Evolutionary conservation across 1,140 invertebrate genomes (phyloP).

Genomic region (Bombus cullumanus): DNA sequence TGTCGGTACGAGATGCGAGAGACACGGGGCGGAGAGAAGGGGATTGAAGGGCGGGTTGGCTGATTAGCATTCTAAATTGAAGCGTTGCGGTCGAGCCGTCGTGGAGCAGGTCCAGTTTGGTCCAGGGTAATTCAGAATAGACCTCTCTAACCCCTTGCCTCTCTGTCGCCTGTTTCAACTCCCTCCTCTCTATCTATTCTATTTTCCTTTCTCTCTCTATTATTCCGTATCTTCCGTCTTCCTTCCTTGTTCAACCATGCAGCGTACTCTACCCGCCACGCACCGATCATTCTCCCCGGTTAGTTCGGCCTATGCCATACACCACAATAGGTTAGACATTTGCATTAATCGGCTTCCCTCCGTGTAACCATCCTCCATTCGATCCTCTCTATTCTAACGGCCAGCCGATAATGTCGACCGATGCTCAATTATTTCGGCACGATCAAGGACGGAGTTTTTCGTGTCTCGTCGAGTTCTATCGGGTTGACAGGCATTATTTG

Average conservation of each 20-base stretch:
- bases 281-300: constrained; percentile 57
- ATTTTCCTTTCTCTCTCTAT: constrained; percentile 17
- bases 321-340: constrained; percentile 78
- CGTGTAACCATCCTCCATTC: constrained; percentile 60
- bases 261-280: constrained; percentile 14
- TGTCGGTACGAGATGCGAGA: constrained; percentile 54
- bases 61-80: constrained; percentile 82
- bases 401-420: constrained; percentile 64
- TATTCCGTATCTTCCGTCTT: background rate
- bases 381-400: constrained; percentile 43
- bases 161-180: background rate
- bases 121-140: constrained; percentile 76
- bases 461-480: background rate
- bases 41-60: constrained; percentile 51
- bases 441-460: constrained; percentile 21
- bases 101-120: constrained; percentile 71
- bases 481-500: background rate
- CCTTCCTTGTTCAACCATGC: constrained; percentile 30
- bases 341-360: constrained; percentile 78
- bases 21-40: background rate
- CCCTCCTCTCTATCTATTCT: background rate
- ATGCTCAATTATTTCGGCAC: constrained; percentile 63
- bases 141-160: constrained; percentile 55
- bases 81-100: constrained; percentile 78
- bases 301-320: constrained; percentile 68